Percentiles rank a stretch among this genome's conserved stretches.
These are phyloP conservation scores for Delphinus delphis DNA, from an alignment of 2,113 vertebrate species.

Conservation along the genomic window DNA sequence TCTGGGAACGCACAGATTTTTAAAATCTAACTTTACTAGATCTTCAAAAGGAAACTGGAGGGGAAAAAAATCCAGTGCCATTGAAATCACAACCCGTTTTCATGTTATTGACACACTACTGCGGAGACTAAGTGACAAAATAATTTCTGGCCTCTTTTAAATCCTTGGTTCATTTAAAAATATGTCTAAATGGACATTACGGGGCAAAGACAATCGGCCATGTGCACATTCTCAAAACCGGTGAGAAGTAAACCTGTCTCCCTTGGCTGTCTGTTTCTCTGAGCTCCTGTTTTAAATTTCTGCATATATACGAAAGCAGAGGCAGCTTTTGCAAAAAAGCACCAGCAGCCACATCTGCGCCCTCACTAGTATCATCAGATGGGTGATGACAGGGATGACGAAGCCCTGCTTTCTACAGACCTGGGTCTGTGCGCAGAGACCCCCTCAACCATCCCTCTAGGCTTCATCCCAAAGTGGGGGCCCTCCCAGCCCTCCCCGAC, in stretches of 20 bases:
- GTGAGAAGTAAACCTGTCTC: neutral
- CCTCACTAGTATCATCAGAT: neutral
- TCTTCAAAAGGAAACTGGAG: neutral
- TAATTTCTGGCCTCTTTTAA: neutral
- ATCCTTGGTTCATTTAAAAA: neutral
- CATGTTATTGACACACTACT: neutral
- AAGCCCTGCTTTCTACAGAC: neutral
- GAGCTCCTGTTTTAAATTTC: neutral
- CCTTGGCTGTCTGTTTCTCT: neutral
- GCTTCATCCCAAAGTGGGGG: neutral
- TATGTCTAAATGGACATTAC: neutral
- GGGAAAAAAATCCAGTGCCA: too few species aligned
- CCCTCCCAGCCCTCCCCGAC: neutral
- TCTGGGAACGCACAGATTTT: neutral
- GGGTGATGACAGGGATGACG: accelerated
- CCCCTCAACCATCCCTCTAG: neutral
- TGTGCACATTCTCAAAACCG: neutral
- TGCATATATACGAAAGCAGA: neutral
- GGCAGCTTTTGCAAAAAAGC: neutral
- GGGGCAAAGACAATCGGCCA: neutral
- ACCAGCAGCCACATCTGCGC: neutral
- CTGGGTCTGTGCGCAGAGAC: neutral
- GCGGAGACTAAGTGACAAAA: neutral
- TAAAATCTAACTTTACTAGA: neutral
- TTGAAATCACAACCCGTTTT: neutral